phyloP scores from a whole-genome alignment of 2,888 invertebrate species.

The Tillus elongatus region DNA sequence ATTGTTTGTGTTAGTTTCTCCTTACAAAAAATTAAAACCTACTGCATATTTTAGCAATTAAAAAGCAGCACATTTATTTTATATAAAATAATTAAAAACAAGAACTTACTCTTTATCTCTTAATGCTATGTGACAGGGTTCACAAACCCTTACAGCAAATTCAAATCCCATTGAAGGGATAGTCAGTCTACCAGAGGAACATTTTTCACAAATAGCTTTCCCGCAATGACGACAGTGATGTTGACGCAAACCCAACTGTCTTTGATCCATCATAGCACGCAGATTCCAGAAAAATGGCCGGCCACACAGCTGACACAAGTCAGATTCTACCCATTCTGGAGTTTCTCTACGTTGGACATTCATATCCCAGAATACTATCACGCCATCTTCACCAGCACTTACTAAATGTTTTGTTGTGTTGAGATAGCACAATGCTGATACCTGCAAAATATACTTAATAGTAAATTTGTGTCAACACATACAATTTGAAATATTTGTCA shows the following conservation, averaged over 20 bases:
- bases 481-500: slow-evolving; percentile 8
- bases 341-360: slow-evolving; percentile 79
- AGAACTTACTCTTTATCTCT: slow-evolving; percentile 76
- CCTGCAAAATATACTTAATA: slow-evolving; percentile 50
- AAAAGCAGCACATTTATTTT: not conserved
- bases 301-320: slow-evolving; percentile 88
- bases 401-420: slow-evolving; percentile 69
- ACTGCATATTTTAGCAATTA: no score
- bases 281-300: slow-evolving; percentile 99
- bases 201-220: slow-evolving; percentile 87
- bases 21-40: no score
- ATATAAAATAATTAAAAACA: not conserved
- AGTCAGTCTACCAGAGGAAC: slow-evolving; percentile 78
- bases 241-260: slow-evolving; percentile 82
- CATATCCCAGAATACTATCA: slow-evolving; percentile 94
- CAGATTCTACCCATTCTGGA: slow-evolving; percentile 91
- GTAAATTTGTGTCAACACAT: slow-evolving; percentile 1
- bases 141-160: slow-evolving; percentile 92
- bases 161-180: slow-evolving; percentile 98
- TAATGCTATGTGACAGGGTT: slow-evolving; percentile 75
- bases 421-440: slow-evolving; percentile 81
- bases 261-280: slow-evolving; percentile 95
- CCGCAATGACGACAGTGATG: slow-evolving; percentile 93
- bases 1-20: no score
- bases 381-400: slow-evolving; percentile 86